Evolutionary conservation across 1,140 invertebrate species (phyloP).

Genomic region (Megalonaias nervosa): DNA sequence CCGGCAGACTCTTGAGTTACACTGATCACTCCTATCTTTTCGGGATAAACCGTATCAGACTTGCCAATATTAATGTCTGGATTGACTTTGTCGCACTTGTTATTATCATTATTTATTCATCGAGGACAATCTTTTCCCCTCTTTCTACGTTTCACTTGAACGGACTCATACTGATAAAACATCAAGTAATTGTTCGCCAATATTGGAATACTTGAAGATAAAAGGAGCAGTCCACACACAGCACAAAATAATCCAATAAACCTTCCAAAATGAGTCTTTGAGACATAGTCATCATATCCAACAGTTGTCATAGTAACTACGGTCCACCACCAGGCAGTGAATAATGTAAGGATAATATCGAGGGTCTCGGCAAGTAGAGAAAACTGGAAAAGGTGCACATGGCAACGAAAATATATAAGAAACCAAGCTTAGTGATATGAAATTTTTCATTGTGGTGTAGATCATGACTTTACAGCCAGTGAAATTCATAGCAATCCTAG

Average conservation of each 20-base stretch:
- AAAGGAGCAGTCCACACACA: slow-evolving; percentile 77
- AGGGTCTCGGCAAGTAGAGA: slow-evolving; percentile 69
- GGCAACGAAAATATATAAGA: slow-evolving; percentile 45
- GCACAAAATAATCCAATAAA: slow-evolving; percentile 86
- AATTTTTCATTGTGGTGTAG: slow-evolving; percentile 77
- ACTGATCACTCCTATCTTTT: too few species aligned
- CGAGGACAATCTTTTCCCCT: too few species aligned
- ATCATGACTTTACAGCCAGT: slow-evolving; percentile 86
- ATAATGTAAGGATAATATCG: slow-evolving; percentile 82
- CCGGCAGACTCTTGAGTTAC: too few species aligned
- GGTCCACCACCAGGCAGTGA: slow-evolving; percentile 93
- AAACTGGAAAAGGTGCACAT: slow-evolving; percentile 51
- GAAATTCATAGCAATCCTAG: slow-evolving; percentile 89
- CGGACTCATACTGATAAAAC: slow-evolving; percentile 44
- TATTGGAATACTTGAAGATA: slow-evolving; percentile 82
- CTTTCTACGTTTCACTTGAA: too few species aligned
- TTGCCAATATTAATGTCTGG: too few species aligned
- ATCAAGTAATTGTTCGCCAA: slow-evolving; percentile 87
- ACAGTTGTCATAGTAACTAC: slow-evolving; percentile 94
- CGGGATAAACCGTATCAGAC: too few species aligned
- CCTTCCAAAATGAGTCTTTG: slow-evolving; percentile 52
- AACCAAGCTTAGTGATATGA: slow-evolving; percentile 47
- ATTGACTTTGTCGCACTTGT: too few species aligned
- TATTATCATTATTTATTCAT: too few species aligned
- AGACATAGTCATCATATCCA: slow-evolving; percentile 94